These are phyloP conservation scores for Drosophila multiciliata DNA, from an alignment of 2,888 invertebrate species.

Conservation along the genomic window DNA sequence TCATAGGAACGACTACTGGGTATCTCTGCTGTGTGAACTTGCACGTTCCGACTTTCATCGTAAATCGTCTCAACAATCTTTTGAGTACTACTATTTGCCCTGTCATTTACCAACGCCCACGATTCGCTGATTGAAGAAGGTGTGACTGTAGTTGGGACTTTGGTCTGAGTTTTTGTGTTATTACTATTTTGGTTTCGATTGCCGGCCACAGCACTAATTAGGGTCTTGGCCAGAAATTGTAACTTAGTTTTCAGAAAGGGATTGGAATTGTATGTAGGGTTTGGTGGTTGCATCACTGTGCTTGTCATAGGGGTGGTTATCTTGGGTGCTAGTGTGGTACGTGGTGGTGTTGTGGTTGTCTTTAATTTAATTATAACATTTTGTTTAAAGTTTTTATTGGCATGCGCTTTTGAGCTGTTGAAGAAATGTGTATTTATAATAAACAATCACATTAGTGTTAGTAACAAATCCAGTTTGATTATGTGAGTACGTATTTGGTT, in stretches of 20 bases:
- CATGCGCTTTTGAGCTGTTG: constrained; percentile 83
- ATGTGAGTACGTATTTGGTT: constrained; percentile 23
- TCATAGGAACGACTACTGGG: constrained; percentile 57
- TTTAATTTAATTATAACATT: constrained; percentile 63
- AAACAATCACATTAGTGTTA: constrained; percentile 80
- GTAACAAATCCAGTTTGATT: constrained; percentile 49
- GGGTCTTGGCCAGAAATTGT: constrained; percentile 58
- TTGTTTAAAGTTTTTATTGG: constrained; percentile 77
- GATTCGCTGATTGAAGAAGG: constrained; percentile 16
- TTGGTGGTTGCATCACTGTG: constrained; percentile 28
- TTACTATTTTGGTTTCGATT: constrained; percentile 37
- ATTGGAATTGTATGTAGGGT: constrained; percentile 60
- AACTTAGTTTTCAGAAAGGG: constrained; percentile 70
- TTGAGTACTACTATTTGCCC: constrained; percentile 40
- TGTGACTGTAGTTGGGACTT: constrained; percentile 23
- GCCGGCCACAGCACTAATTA: constrained; percentile 56
- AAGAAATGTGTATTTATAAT: constrained; percentile 79
- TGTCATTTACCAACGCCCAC: constrained; percentile 51
- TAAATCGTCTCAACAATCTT: constrained; percentile 69
- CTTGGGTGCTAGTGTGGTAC: constrained; percentile 58
- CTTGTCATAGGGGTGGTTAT: constrained; percentile 37
- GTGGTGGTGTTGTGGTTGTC: constrained; percentile 60
- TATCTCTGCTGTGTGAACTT: constrained; percentile 68
- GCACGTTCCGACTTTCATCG: constrained; percentile 79
- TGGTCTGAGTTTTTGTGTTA: constrained; percentile 20